phyloP scores from a whole-genome alignment of 2,888 invertebrate species.

The Zhuqinia jingwanae region DNA sequence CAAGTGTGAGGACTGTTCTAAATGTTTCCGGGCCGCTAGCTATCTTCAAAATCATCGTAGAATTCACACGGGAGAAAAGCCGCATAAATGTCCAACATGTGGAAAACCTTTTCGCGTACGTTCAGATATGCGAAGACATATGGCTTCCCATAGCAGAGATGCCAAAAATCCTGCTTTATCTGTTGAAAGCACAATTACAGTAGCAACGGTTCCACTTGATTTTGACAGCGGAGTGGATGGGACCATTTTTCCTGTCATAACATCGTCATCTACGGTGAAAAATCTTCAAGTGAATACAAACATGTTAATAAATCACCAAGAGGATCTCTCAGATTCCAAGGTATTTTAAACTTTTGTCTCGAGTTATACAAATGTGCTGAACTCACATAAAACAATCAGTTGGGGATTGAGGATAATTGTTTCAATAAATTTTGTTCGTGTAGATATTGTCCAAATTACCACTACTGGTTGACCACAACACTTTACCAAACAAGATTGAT shows the following conservation, averaged over 20 bases:
- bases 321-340: background rate
- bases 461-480: background rate
- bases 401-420: no score
- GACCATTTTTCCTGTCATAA: background rate
- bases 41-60: slow-evolving; percentile 92
- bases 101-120: slow-evolving; percentile 91
- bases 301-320: no score
- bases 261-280: background rate
- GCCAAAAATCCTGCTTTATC: background rate
- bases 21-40: slow-evolving; percentile 92
- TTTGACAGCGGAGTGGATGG: background rate
- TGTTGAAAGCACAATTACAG: background rate
- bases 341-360: background rate
- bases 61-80: slow-evolving; percentile 88
- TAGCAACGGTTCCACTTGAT: background rate
- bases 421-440: no score
- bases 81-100: slow-evolving; percentile 83
- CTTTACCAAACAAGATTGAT: background rate
- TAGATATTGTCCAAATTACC: no score
- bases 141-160: slow-evolving; percentile 85
- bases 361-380: background rate
- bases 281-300: background rate
- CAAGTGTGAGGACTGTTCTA: slow-evolving; percentile 88
- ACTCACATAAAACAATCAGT: no score
- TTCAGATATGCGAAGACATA: slow-evolving; percentile 91